Percentiles rank a stretch among this genome's conserved stretches.
Evolutionary conservation across 2,113 vertebrate genomes (phyloP).

Genomic region (Diadophis punctatus): DNA sequence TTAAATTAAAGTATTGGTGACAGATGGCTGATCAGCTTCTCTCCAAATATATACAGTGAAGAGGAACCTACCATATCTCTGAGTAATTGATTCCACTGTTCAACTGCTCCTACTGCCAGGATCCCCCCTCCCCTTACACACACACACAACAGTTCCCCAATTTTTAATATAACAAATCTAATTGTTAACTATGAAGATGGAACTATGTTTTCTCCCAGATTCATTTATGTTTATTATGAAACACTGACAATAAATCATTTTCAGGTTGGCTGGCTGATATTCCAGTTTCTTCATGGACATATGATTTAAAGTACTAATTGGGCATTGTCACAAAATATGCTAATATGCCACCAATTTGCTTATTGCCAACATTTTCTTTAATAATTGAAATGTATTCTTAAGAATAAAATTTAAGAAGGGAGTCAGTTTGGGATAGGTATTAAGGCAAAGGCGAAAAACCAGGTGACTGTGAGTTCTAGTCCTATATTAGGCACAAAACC

Average conservation of each 20-base stretch:
- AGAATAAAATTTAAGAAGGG: not conserved
- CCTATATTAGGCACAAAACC: not conserved
- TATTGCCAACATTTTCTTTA: not conserved
- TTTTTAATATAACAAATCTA: not conserved
- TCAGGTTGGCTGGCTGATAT: not conserved
- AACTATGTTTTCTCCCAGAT: not conserved
- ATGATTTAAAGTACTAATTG: not conserved
- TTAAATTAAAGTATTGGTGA: not conserved
- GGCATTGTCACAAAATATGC: not conserved
- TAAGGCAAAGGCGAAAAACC: not conserved
- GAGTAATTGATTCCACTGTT: not conserved
- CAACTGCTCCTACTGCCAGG: not conserved
- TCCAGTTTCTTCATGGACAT: not conserved
- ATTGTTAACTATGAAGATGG: not conserved
- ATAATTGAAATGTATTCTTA: not conserved
- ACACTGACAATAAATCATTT: not conserved
- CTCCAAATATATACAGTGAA: not conserved
- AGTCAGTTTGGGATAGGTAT: not conserved
- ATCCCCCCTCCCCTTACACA: not conserved
- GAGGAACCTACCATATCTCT: not conserved
- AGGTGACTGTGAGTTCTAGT: not conserved
- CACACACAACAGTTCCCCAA: not conserved
- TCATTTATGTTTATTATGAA: not conserved
- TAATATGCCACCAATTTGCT: not conserved
- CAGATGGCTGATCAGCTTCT: not conserved